Percentiles rank a stretch among this genome's conserved stretches.
These are phyloP conservation scores for Cataglyphis livida DNA, from an alignment of 2,888 invertebrate species.

Conservation along the genomic window DNA sequence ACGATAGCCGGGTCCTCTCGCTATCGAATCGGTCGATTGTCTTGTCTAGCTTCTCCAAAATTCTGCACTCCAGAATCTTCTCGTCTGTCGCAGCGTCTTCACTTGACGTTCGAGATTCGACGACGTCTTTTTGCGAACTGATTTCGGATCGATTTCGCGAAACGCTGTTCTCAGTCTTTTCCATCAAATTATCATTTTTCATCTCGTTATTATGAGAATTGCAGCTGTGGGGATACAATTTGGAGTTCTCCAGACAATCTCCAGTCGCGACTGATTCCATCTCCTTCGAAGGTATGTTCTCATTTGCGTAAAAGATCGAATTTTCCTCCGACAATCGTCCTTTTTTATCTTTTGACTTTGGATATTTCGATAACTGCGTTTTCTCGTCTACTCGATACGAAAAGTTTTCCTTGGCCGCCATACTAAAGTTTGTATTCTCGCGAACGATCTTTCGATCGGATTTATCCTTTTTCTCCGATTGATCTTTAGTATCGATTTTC, in stretches of 20 bases:
- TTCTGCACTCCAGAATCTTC: constrained; percentile 70
- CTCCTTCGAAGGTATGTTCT: neutral
- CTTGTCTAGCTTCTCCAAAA: constrained; percentile 81
- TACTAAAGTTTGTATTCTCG: constrained; percentile 79
- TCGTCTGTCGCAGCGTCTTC: constrained; percentile 54
- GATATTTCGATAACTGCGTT: neutral
- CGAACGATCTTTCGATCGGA: constrained; percentile 39
- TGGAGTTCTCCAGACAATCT: constrained; percentile 70
- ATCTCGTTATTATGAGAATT: constrained; percentile 39
- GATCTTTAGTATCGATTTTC: constrained; percentile 56
- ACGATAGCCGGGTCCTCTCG: constrained; percentile 60
- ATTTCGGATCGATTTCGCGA: constrained; percentile 20
- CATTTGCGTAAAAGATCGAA: constrained; percentile 57
- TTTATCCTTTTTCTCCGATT: constrained; percentile 6
- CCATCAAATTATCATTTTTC: constrained; percentile 1
- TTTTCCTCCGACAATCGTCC: constrained; percentile 54
- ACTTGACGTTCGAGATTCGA: neutral
- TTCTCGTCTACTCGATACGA: constrained; percentile 46
- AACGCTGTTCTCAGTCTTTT: constrained; percentile 31
- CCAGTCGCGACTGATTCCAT: constrained; percentile 41
- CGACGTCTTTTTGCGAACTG: neutral
- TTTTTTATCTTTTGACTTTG: constrained; percentile 54
- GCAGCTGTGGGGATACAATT: constrained; percentile 72
- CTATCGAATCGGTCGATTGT: constrained; percentile 82
- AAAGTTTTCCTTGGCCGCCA: constrained; percentile 76